Base-by-base conservation (phyloP, 2,797 vertebrate genomes). In the Semaprochilodus insignis region DNA sequence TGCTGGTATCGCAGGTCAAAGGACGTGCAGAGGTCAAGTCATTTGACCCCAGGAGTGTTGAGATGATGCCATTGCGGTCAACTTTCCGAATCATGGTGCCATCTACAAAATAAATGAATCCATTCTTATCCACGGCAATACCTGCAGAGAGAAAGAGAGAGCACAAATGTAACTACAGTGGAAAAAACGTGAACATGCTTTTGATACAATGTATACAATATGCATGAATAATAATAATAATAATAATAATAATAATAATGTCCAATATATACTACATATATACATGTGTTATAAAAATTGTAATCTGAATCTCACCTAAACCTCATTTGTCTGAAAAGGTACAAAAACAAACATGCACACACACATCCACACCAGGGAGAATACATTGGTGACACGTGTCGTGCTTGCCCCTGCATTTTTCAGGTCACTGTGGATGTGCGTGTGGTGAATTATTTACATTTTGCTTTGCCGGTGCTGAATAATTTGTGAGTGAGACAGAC, bases 41-140 rank as follows among this genome's bases (percentile, higher is more conserved):
- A 0, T 99, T 99, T 80, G 97, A 99, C 77, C 98, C 98, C 86
- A 99, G 93, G 82, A 99, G 91, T 2, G 98, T 99, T 0, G 98
- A 99, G 91, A 99, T 99, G 89, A 99, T 97, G 81, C 98, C 98
- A 11, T 99, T 99, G n/a, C 97, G 96, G 92, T 99, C 98, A 52
- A 99, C 97, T 91, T 97, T 99, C 85, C 98, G 95, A 92, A 99
- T 99, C 97, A 99, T 98, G n/a, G 97, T 99, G 71, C 98, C 98
- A 55, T 99, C 98, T 85, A 99, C 97, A 80, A 99, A 99, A 92
- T 99, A 99, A 90, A 99, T 98, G 76, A 98, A 91, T 59, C 98
- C 98, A 0, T 98, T 99, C 90, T 97, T 98, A 89, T 99, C 98
- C 7, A 99, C 92, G 3, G 97, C 96, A 87, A 99, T 96, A 77